Evolutionary conservation across 1,140 invertebrate genomes (phyloP).

Genomic region (Papilio aristodemus): DNA sequence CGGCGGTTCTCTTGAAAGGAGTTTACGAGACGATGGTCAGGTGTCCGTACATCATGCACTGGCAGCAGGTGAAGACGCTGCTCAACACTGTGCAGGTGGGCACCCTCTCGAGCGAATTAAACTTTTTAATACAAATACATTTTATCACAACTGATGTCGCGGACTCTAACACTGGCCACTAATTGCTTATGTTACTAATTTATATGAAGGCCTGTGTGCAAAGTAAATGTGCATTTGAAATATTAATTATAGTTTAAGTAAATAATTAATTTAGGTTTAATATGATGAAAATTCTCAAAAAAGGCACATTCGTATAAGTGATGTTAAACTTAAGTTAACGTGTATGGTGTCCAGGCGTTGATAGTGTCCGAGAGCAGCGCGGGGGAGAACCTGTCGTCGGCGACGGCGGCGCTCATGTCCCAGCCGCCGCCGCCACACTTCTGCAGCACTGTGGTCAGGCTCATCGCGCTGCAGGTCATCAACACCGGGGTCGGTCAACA

Average conservation of each 20-base stretch:
- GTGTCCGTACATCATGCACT: constrained; percentile 97
- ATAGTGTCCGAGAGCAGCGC: constrained; percentile 87
- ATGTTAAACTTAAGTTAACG: no score
- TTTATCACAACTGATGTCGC: no score
- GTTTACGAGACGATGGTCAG: constrained; percentile 95
- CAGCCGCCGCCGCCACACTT: constrained; percentile 95
- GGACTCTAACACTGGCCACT: no score
- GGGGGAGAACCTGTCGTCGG: constrained; percentile 86
- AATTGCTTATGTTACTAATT: no score
- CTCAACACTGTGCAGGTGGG: constrained; percentile 90
- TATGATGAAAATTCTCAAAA: no score
- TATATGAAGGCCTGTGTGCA: no score
- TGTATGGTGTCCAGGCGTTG: no score
- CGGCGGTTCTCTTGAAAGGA: constrained; percentile 95
- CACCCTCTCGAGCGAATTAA: background rate
- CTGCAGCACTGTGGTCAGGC: constrained; percentile 96
- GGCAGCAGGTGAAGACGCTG: constrained; percentile 96
- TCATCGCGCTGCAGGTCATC: constrained; percentile 96
- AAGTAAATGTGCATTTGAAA: no score
- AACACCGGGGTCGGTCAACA: constrained; percentile 87
- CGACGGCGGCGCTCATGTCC: constrained; percentile 89
- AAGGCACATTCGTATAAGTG: no score
- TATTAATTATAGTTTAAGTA: no score
- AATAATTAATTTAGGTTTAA: no score
- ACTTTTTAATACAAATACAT: background rate